Evolutionary conservation across 1,140 invertebrate species (phyloP).

Genomic region (Achatina immaculata): DNA sequence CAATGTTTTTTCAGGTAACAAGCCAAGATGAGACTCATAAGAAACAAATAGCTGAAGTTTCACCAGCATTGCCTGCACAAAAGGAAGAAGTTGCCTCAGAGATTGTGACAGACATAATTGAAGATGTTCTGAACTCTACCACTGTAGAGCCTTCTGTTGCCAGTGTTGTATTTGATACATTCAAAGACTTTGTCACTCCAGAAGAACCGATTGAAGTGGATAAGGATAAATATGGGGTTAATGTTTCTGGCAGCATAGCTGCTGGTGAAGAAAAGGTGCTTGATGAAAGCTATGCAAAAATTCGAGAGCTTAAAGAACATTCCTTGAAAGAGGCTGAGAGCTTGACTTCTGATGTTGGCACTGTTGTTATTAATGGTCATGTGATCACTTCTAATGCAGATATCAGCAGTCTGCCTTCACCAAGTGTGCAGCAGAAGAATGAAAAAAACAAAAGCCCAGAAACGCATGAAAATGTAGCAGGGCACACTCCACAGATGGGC

Average conservation of each 20-base stretch:
- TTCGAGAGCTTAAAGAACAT: background rate
- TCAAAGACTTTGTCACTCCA: slow-evolving; percentile 50
- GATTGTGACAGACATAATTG: slow-evolving; percentile 61
- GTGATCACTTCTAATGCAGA: slow-evolving; percentile 39
- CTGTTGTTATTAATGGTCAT: slow-evolving; percentile 61
- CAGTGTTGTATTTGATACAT: slow-evolving; percentile 61
- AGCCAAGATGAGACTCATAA: too few species aligned
- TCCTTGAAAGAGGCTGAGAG: slow-evolving; percentile 23
- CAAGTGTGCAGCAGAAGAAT: background rate
- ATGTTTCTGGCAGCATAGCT: background rate
- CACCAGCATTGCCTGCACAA: background rate
- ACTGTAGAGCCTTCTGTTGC: slow-evolving; percentile 64
- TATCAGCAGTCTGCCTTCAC: background rate
- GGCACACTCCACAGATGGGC: too few species aligned
- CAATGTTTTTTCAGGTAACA: background rate
- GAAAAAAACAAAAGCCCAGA: background rate
- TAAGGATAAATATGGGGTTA: slow-evolving; percentile 4
- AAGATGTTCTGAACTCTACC: slow-evolving; percentile 63
- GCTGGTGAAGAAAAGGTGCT: background rate
- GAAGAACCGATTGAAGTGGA: slow-evolving; percentile 27
- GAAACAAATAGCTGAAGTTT: too few species aligned
- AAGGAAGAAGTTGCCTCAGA: slow-evolving; percentile 46
- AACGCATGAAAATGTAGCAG: background rate
- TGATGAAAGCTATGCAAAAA: background rate
- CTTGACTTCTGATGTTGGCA: slow-evolving; percentile 49